A percentile compares a stretch with the other conserved stretches of the same genome.
Evolutionary conservation across 2,113 vertebrate genomes (phyloP).

Genomic region (Globicephala melas): DNA sequence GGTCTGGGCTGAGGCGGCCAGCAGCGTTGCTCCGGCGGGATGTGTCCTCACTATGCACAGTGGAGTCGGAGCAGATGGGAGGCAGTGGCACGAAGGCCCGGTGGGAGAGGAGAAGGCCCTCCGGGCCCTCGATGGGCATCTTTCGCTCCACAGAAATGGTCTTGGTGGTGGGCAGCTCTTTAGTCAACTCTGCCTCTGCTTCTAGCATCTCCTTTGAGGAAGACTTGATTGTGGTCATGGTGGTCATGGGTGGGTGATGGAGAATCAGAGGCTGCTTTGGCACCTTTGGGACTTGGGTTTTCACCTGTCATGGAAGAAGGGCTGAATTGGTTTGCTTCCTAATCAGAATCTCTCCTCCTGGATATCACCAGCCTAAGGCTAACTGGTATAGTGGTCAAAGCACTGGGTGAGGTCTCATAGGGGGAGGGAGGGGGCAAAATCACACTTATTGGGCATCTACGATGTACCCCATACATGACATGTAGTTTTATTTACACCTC

Average conservation of each 20-base stretch:
- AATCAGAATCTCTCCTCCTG: not conserved
- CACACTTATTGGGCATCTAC: not conserved
- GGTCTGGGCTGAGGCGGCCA: not conserved
- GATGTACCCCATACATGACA: not conserved
- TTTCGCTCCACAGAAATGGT: not conserved
- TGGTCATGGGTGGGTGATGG: not conserved
- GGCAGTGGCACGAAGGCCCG: conserved; percentile 47
- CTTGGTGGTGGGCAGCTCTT: not conserved
- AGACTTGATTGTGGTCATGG: not conserved
- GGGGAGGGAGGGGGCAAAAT: not conserved
- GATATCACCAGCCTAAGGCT: not conserved
- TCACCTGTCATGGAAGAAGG: conserved; percentile 74
- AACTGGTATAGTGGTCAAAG: not conserved
- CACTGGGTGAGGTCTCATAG: not conserved
- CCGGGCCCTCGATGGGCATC: not conserved
- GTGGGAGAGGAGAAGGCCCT: not conserved
- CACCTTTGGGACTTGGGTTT: conserved; percentile 76
- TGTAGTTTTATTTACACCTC: not conserved
- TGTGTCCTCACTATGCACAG: conserved; percentile 17
- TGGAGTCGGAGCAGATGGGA: conserved; percentile 52
- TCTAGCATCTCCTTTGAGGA: not conserved
- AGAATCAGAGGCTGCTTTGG: conserved; percentile 69
- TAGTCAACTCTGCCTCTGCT: not conserved
- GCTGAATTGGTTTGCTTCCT: not conserved
- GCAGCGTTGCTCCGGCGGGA: not conserved